phyloP scores from a whole-genome alignment of 2,888 invertebrate genomes.

The Bombylius discolor region DNA sequence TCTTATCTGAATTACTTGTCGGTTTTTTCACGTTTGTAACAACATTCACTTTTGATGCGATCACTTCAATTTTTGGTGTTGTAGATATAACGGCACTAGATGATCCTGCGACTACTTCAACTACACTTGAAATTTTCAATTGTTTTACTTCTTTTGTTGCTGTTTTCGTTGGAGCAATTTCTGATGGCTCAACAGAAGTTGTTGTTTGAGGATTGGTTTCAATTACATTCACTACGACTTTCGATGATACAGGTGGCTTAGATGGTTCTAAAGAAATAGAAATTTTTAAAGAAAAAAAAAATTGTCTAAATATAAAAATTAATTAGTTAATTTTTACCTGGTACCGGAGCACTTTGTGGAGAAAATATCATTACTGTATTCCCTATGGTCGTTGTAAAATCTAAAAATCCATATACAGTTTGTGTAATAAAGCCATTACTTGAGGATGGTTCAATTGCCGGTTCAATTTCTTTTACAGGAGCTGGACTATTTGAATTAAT shows the following conservation, averaged over 20 bases:
- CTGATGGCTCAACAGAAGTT: constrained; percentile 8
- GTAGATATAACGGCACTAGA: constrained; percentile 3
- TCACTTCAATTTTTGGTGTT: constrained; percentile 35
- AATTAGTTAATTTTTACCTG: neutral
- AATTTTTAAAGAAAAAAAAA: neutral
- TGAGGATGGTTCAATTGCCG: constrained; percentile 11
- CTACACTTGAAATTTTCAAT: constrained; percentile 16
- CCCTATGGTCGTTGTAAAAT: constrained; percentile 87
- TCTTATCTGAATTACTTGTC: constrained; percentile 14
- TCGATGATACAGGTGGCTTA: constrained; percentile 9
- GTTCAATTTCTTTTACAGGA: constrained; percentile 3
- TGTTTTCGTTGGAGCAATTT: constrained; percentile 16
- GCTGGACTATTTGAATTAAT: constrained; percentile 10
- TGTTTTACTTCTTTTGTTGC: constrained; percentile 8
- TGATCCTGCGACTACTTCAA: constrained; percentile 16
- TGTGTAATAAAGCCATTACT: constrained; percentile 53
- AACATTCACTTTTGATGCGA: constrained; percentile 28
- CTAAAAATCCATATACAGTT: constrained; percentile 86
- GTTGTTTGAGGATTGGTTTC: constrained; percentile 17
- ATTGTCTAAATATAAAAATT: neutral
- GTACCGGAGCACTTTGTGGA: constrained; percentile 52
- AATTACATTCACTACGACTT: constrained; percentile 16
- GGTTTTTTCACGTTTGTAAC: constrained; percentile 28
- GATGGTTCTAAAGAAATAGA: neutral
- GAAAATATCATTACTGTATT: constrained; percentile 92